These are phyloP conservation scores for Linepithema humile DNA, from an alignment of 1,140 invertebrate species.

Conservation along the genomic window DNA sequence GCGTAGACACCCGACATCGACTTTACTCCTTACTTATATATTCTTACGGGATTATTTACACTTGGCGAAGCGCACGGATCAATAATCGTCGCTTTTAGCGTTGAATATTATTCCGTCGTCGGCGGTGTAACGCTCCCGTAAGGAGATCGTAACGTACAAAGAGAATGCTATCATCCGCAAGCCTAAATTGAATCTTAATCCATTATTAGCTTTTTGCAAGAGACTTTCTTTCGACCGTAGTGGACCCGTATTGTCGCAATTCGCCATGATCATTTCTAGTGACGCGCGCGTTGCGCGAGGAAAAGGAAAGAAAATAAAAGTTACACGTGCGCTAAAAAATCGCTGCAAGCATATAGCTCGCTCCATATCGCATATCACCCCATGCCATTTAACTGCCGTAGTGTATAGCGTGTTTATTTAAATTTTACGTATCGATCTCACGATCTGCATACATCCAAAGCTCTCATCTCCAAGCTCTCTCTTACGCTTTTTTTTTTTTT, in stretches of 20 bases:
- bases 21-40: slow-evolving; percentile 20
- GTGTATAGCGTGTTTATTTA: slow-evolving; percentile 41
- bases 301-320: not conserved
- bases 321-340: slow-evolving; percentile 22
- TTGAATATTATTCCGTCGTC: not conserved
- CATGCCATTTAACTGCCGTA: slow-evolving; percentile 42
- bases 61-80: slow-evolving; percentile 40
- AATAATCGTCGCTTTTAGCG: slow-evolving; percentile 31
- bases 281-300: too few relatives aligned
- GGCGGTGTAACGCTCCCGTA: not conserved
- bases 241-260: not conserved
- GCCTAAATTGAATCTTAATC: not conserved
- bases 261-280: not conserved
- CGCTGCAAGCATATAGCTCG: slow-evolving; percentile 25
- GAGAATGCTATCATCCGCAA: slow-evolving; percentile 4
- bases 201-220: not conserved
- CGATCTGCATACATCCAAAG: slow-evolving; percentile 5
- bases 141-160: not conserved
- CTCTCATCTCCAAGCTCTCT: slow-evolving; percentile 29
- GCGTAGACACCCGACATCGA: not conserved
- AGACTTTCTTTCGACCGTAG: not conserved
- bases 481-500: slow-evolving; percentile 13
- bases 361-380: slow-evolving; percentile 45
- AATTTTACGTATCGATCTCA: slow-evolving; percentile 43
- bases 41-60: slow-evolving; percentile 50